Base-by-base conservation (phyloP, 2,113 vertebrate species). In the Ifrita kowaldi region DNA sequence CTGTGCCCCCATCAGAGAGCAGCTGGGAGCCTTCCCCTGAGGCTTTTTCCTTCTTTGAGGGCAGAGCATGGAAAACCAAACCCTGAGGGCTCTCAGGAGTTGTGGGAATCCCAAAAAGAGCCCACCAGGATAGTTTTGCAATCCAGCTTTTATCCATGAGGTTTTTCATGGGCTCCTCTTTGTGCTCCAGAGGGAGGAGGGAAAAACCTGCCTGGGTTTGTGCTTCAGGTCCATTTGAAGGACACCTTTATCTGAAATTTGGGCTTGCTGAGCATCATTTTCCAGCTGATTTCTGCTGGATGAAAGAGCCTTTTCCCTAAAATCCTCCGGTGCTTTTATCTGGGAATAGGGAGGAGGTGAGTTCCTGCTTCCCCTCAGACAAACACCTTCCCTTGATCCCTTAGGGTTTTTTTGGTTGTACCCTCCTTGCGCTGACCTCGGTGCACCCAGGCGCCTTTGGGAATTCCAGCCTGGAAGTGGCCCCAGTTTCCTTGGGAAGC, bases 111-210 rank as follows among this genome's bases (percentile, higher is more conserved):
- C 65, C 70, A 42, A 42, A 3, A 37, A 39, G 63, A 90, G 37
- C 56, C 33, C 12, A 1, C 37, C 70, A n/a, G n/a, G 32, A 1
- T 7, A 8, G 32, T 81, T 59, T 49, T 39, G 49, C 62, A 63
- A 18, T 17, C 23, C 22, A 12, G n/a, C n/a, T 79, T 85, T 90
- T 46, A 20, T 88, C 33, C 19, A 6, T 1, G 37, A 63, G 19
- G 19, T 62, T 49, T 23, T 57, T 33, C 0, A 0, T 24, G 87
- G 2, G 1, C 5, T 83, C 37, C 21, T 78, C 42, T 39, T 79
- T 60, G 39, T 46, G 65, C 33, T 46, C 20, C 11, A 8, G 39
- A n/a, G 15, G 41, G 9, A 32, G 55, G 50, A 70, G 47, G 46
- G 11, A 8, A 63, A 71, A 87, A 8, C 28, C 37, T 14, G 44